Evolutionary conservation across 1,140 invertebrate genomes (phyloP).

Genomic region (Megathymus violae): DNA sequence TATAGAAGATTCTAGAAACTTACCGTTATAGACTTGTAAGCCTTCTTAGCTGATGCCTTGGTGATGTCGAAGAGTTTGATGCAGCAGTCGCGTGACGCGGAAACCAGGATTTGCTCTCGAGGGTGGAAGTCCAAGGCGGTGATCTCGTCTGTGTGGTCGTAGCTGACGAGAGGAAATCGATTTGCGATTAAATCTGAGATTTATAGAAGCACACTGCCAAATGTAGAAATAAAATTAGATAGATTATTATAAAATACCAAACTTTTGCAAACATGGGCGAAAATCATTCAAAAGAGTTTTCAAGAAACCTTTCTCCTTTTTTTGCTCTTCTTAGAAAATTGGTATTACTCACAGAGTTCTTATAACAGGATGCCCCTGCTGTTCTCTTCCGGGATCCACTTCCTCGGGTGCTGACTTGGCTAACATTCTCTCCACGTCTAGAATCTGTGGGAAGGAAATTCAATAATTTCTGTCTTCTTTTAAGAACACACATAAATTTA

Average conservation of each 20-base stretch:
- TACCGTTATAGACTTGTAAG: slow-evolving; percentile 95
- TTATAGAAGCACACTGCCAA: too few relatives aligned
- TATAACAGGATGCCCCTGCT: slow-evolving; percentile 98
- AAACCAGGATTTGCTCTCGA: slow-evolving; percentile 94
- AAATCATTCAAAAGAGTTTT: too few relatives aligned
- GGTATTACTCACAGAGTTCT: slow-evolving; percentile 90
- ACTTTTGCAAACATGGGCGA: too few relatives aligned
- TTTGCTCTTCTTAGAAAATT: too few relatives aligned
- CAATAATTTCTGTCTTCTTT: too few relatives aligned
- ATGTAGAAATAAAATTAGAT: too few relatives aligned
- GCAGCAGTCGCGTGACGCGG: slow-evolving; percentile 96
- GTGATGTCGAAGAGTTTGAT: slow-evolving; percentile 99
- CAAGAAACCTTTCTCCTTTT: too few relatives aligned
- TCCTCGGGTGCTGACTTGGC: slow-evolving; percentile 96
- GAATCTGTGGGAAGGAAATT: slow-evolving; percentile 84
- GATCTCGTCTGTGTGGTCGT: slow-evolving; percentile 99
- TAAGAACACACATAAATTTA: too few relatives aligned
- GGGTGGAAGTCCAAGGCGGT: slow-evolving; percentile 99
- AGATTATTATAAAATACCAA: too few relatives aligned
- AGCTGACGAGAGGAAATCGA: slow-evolving; percentile 78
- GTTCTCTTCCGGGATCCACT: slow-evolving; percentile 90
- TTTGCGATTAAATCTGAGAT: slow-evolving; percentile 2
- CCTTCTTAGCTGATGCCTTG: slow-evolving; percentile 98
- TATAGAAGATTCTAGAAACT: slow-evolving; percentile 41
- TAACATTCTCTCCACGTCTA: slow-evolving; percentile 99